Evolutionary conservation across 23 tunicate species (phyloP).

Genomic region (Oikopleura dioica): DNA sequence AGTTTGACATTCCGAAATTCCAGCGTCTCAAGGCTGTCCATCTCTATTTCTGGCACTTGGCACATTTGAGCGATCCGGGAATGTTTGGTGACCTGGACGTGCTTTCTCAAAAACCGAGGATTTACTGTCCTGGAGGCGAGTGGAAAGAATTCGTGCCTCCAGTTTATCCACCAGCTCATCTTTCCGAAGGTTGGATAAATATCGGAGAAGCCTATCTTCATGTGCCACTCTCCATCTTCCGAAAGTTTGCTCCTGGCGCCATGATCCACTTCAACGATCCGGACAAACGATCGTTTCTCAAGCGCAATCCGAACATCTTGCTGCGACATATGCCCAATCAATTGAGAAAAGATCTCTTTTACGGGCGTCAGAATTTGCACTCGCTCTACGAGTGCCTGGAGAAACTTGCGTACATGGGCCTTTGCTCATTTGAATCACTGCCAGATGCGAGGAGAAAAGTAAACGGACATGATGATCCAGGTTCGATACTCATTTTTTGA

Average conservation of each 20-base stretch:
- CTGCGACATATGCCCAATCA: background rate
- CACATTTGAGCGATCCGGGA: slow-evolving; percentile 28
- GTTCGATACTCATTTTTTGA: too few relatives aligned
- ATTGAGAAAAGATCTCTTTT: background rate
- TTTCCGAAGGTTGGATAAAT: slow-evolving; percentile 44
- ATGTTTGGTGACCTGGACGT: background rate
- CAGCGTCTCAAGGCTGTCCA: slow-evolving; percentile 30
- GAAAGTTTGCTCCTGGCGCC: slow-evolving; percentile 11
- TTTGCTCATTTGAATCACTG: slow-evolving; percentile 26
- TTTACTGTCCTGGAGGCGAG: background rate
- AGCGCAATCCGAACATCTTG: background rate
- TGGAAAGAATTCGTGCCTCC: slow-evolving; percentile 95
- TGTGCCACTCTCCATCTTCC: slow-evolving; percentile 45
- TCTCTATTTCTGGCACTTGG: slow-evolving; percentile 70
- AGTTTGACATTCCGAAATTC: slow-evolving; percentile 17
- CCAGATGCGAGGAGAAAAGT: too few relatives aligned
- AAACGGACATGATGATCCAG: too few relatives aligned
- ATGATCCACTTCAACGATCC: background rate
- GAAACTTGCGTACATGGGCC: slow-evolving; percentile 61
- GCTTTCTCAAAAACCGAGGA: background rate
- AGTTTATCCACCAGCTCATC: slow-evolving; percentile 18
- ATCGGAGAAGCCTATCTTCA: slow-evolving; percentile 48
- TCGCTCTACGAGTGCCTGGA: slow-evolving; percentile 37
- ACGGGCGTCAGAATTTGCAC: slow-evolving; percentile 15
- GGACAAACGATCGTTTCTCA: background rate